Evolutionary conservation across 2,113 vertebrate genomes (phyloP), one percentile per base, ranked within the genome.

Genomic region (Forbesichthys agassizii): DNA sequence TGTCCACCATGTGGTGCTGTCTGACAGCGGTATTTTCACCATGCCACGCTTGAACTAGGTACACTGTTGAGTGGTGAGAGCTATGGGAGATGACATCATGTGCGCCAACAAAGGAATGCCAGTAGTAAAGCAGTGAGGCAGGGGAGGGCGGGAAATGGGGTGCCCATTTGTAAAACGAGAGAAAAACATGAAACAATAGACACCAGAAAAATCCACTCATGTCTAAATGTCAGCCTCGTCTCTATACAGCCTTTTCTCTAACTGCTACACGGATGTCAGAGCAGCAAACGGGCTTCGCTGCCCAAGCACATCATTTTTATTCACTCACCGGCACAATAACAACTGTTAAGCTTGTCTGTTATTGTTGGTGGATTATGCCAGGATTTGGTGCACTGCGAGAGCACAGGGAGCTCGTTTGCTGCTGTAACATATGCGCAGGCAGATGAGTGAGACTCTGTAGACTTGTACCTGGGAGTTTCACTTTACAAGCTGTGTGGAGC

Each of bases 1-100:
- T 71, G 3, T 4, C 88, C 89, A 86, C 84, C 69, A 47, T 86
- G 53, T 70, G 80, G 80, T 5, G 86, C 81, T 74, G 73, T 86
- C 78, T 42, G 71, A 74, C 73, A 52, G 11, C 27, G 9, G 5
- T 36, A 1, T 42, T 36, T 1, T 49, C 11, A 14, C 27, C 5
- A 60, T 13, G 58, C 55, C 13, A 11, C 16, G 11, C 48, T 8
- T 18, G 36, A 42, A 27, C 12, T 27, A n/a, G 11, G 42, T 8
- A 9, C 10, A 9, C 14, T 51, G 20, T 27, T 11, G 33, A 63
- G 33, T 16, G 16, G 18, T 62, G 66, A 74, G 9, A 54, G 59
- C 56, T 52, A 33, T 68, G n/a, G 18, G 27, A 61, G 47, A 65
- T 89, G 88, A 86, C 47, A 49, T 88, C 83, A 86, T 82, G 68